phyloP scores from a whole-genome alignment of 2,888 invertebrate genomes.

The Torymus texanus region DNA sequence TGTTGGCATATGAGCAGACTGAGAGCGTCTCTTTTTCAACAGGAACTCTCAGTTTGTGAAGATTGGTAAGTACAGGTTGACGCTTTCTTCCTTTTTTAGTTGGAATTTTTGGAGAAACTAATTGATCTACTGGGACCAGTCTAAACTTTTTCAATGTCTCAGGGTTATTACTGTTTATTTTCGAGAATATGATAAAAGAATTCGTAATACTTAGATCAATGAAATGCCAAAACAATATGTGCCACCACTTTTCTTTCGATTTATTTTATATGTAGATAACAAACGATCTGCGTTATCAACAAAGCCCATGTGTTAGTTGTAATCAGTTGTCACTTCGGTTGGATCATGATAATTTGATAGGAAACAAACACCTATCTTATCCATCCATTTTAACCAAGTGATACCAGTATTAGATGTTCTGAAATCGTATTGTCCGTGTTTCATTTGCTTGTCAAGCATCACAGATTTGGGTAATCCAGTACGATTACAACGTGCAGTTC shows the following conservation, averaged over 20 bases:
- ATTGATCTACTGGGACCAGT: neutral
- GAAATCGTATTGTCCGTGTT: slow-evolving; percentile 60
- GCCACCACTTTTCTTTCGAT: slow-evolving; percentile 13
- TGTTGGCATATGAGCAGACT: neutral
- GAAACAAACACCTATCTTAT: slow-evolving; percentile 59
- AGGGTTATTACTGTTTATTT: neutral
- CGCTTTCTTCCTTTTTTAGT: neutral
- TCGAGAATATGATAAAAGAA: neutral
- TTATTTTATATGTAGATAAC: neutral
- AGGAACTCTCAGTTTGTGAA: neutral
- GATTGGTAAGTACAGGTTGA: neutral
- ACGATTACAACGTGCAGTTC: slow-evolving; percentile 61
- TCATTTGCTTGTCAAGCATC: slow-evolving; percentile 60
- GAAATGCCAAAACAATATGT: slow-evolving; percentile 1
- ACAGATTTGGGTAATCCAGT: slow-evolving; percentile 61
- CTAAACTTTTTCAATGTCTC: neutral
- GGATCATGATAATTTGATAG: slow-evolving; percentile 59
- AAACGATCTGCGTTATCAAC: too few species aligned
- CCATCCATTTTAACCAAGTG: slow-evolving; percentile 64
- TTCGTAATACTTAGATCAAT: neutral
- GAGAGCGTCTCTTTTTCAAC: neutral
- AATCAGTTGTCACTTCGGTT: slow-evolving; percentile 56
- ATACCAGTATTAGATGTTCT: slow-evolving; percentile 58
- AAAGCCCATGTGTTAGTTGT: slow-evolving; percentile 56
- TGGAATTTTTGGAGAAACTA: neutral